A percentile compares a stretch with the other conserved stretches of the same genome.
Conservation (phyloP, 2,113 vertebrate species). For the Oriolus oriolus region DNA sequence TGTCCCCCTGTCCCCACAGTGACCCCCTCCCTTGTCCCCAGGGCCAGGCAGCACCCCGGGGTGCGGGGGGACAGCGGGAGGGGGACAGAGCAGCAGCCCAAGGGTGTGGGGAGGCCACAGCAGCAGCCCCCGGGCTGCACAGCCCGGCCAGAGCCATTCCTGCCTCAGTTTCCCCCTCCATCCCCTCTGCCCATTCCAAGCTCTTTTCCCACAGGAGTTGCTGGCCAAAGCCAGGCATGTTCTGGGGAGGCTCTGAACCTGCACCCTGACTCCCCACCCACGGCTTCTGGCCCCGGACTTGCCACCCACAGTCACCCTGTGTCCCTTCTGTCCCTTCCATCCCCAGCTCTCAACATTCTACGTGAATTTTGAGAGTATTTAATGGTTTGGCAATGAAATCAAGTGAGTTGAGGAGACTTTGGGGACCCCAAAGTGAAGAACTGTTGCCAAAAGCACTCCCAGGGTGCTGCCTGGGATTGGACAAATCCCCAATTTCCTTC, state of each 20-base stretch:
- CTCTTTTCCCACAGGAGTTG: neutral
- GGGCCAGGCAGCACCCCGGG: accelerated
- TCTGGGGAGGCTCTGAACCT: neutral
- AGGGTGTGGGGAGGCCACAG: neutral
- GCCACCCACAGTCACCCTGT: neutral
- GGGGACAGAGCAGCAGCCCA: neutral
- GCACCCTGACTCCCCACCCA: too few species aligned
- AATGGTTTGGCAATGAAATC: neutral
- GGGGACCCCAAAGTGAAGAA: neutral
- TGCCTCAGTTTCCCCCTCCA: neutral
- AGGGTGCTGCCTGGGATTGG: neutral
- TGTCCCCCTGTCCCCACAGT: neutral
- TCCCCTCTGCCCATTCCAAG: neutral
- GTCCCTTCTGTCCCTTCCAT: neutral
- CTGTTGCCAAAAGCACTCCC: neutral
- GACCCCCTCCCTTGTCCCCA: neutral
- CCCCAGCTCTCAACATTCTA: accelerated
- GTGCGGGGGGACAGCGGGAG: neutral
- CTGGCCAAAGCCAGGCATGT: accelerated
- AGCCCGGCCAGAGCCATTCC: accelerated
- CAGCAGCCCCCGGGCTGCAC: neutral
- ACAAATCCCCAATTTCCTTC: neutral
- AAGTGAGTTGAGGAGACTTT: neutral
- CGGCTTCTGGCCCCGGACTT: neutral
- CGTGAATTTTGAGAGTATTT: neutral